Evolutionary conservation across 2,797 vertebrate species (phyloP).

Genomic region (Periophthalmus magnuspinnatus): DNA sequence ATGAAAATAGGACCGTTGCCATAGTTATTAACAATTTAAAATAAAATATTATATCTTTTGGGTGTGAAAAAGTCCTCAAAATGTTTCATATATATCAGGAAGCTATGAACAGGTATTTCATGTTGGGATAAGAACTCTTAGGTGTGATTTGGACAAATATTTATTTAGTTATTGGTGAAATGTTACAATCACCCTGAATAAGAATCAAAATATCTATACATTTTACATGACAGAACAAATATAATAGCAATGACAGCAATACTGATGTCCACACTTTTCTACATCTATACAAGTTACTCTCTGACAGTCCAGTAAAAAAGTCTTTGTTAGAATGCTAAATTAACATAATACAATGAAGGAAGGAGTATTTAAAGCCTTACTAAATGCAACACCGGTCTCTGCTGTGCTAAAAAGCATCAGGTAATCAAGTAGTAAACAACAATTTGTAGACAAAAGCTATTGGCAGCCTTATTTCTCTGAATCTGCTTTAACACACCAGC

Average conservation of each 20-base stretch:
- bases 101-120: too few relatives aligned
- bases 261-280: neutral
- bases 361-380: neutral
- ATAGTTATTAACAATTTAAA: too few relatives aligned
- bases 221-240: neutral
- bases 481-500: neutral
- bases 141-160: too few relatives aligned
- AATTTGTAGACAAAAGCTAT: constrained; percentile 8
- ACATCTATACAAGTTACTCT: neutral
- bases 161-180: neutral
- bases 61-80: too few relatives aligned
- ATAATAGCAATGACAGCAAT: neutral
- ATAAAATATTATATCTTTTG: too few relatives aligned
- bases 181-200: neutral
- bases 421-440: constrained; percentile 14
- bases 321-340: neutral
- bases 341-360: neutral
- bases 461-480: constrained; percentile 5
- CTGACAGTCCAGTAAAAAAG: neutral
- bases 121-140: too few relatives aligned
- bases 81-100: too few relatives aligned
- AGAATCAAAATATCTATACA: neutral
- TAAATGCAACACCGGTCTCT: constrained; percentile 6
- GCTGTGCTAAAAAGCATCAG: constrained; percentile 2
- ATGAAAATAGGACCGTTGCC: too few relatives aligned